Base-by-base conservation (phyloP, 1,140 invertebrate species). In the Drosophila varians region DNA sequence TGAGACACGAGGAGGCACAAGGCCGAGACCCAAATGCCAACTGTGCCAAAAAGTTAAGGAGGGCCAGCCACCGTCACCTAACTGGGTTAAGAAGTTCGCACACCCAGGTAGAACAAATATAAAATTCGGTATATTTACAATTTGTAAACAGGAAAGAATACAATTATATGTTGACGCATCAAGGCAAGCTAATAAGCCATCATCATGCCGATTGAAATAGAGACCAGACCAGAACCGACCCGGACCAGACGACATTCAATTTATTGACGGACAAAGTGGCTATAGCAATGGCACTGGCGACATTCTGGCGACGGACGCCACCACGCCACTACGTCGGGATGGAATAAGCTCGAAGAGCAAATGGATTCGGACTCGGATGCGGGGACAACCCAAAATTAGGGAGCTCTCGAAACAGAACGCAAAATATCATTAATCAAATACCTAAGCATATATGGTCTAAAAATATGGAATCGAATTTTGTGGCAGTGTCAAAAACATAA, bases 241-340 rank as follows among this genome's bases (percentile, higher is more conserved):
- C 36, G 28, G 28, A 69, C 36, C 55, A 83, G 79, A 86, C 75
- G 66, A 79, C 76, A 83, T 86, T 83, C 74, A 83, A 86, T 83
- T 83, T 83, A 83, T 83, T 83, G 79, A 83, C 83, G 80, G 66
- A 83, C 83, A 83, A 74, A 77, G 71, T 78, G 74, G 75, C 74
- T 21, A 74, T 61, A 42, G 54, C 34, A 19, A 21, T 21, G 21
- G 21, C 21, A 21, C 9, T 54, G 69, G 69, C 68, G 75, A 60
- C 74, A 28, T 55, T 74, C 54, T 78, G 75, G 75, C 75, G 75
- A 74, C 54, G 57, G 28, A 74, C 61, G 45, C 51, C 54, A 31
- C 46, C 26, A 52, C 31, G 42, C 18, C n/a, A n/a, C n/a, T n/a
- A 58, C 52, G 1, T 34, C 26, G 54, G 42, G 26, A 46, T 56